phyloP scores from a whole-genome alignment of 1,140 invertebrate species.

The Aphaenogaster ashmeadi region DNA sequence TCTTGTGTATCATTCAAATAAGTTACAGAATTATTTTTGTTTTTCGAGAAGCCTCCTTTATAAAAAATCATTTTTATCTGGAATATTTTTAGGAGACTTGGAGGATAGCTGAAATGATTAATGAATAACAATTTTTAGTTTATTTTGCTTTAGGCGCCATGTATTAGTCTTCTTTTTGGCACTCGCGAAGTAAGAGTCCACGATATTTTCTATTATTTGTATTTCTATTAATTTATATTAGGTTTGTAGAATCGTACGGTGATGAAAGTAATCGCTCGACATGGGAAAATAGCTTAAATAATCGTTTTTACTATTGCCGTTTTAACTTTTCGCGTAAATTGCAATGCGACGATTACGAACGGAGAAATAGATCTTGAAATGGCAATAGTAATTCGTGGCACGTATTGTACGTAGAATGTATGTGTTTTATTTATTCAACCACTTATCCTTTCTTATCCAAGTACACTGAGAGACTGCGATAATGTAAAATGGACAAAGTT shows the following conservation, averaged over 20 bases:
- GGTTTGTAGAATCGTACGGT: constrained; percentile 5
- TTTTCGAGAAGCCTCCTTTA: neutral
- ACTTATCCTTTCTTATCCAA: constrained; percentile 22
- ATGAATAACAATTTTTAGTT: constrained; percentile 24
- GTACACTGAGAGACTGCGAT: constrained; percentile 44
- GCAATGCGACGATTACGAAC: neutral
- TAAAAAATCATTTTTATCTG: neutral
- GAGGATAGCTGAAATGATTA: neutral
- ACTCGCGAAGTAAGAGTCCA: neutral
- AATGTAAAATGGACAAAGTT: constrained; percentile 29
- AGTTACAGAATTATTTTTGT: neutral
- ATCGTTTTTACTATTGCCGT: neutral
- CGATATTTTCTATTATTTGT: constrained; percentile 54
- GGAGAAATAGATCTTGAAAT: constrained; percentile 6
- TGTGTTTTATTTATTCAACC: constrained; percentile 49
- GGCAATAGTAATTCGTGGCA: neutral
- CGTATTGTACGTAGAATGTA: neutral
- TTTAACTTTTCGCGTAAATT: constrained; percentile 18
- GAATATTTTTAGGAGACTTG: neutral
- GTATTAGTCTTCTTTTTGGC: neutral
- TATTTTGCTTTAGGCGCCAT: neutral
- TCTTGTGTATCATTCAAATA: neutral
- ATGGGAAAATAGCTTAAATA: neutral
- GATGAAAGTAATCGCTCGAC: neutral
- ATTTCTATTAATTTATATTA: constrained; percentile 44